Evolutionary conservation across 1,140 invertebrate genomes (phyloP), one percentile per base, ranked within the genome.

Genomic region (Bombus cullumanus): DNA sequence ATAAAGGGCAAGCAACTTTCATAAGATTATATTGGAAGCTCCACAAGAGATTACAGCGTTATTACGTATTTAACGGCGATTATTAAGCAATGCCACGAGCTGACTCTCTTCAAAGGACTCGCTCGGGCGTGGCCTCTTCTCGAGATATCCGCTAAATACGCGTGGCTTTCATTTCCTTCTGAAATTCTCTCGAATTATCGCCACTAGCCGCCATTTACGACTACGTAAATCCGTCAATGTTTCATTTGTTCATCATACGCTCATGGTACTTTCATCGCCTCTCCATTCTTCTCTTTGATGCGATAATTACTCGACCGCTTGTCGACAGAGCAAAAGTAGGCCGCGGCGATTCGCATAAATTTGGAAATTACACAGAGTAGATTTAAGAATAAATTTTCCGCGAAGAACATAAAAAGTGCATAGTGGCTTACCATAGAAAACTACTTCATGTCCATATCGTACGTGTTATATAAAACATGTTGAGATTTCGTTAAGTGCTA

Each of bases 161-260:
- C 31, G 64, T 22, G 5, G 86, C 31, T 68, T 72, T 25, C 47
- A 69, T 31, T 39, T 31, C 22, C 12, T 25, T 3, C 22, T 10
- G 72, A 37, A 82, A 73, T 73, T 79, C 37, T 13, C 6, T 71
- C 47, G 28, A 78, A 83, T 87, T 77, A 62, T 37, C 53, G 15
- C 2, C n/a, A n/a, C 22, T 31, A 53, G 1, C 6, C 1, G 47
- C 47, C 47, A 53, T 79, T 83, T 71, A 59, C 69, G 34, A 68
- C 12, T 15, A 47, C 31, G 47, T 79, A 69, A 87, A 83, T 88
- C 34, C 25, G 39, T 39, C 37, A 68, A 87, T 87, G 86, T 87
- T 73, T 74, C 59, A 81, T 73, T 86, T 59, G 37, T 64, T 13
- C 72, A 13, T 64, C 59, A 18, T 31, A 77, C 57, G 43, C 0